These are phyloP conservation scores for Spodoptera exigua DNA, from an alignment of 2,888 invertebrate genomes.

Conservation along the genomic window DNA sequence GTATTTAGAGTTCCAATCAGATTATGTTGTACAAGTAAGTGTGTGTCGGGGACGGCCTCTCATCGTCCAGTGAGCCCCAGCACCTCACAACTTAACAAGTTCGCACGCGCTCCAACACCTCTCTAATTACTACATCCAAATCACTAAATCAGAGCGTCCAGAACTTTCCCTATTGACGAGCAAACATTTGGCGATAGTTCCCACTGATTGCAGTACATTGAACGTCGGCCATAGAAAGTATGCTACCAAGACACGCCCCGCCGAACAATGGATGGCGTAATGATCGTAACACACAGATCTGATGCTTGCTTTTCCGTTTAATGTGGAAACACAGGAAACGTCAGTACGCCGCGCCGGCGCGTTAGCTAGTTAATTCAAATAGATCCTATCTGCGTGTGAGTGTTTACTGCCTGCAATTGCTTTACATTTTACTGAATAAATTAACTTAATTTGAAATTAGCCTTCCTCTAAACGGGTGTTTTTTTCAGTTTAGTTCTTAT, in stretches of 20 bases:
- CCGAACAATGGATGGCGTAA: slow-evolving; percentile 77
- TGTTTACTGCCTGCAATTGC: slow-evolving; percentile 29
- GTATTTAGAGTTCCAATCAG: neutral
- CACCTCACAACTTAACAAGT: slow-evolving; percentile 33
- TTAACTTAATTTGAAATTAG: slow-evolving; percentile 26
- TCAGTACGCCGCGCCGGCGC: slow-evolving; percentile 30
- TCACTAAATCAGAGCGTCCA: slow-evolving; percentile 50
- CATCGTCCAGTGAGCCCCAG: slow-evolving; percentile 26
- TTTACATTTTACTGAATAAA: slow-evolving; percentile 31
- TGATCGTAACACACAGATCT: slow-evolving; percentile 74
- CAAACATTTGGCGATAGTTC: slow-evolving; percentile 68
- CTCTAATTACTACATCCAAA: slow-evolving; percentile 48
- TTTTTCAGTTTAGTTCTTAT: too few species aligned
- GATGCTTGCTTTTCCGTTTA: slow-evolving; percentile 51
- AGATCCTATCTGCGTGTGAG: slow-evolving; percentile 49
- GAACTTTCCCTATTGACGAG: slow-evolving; percentile 59
- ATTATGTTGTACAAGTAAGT: slow-evolving; percentile 26
- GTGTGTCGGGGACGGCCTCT: neutral
- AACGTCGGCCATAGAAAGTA: slow-evolving; percentile 72
- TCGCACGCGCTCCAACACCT: slow-evolving; percentile 37
- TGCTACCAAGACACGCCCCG: slow-evolving; percentile 66
- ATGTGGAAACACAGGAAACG: slow-evolving; percentile 52
- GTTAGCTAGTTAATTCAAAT: slow-evolving; percentile 41
- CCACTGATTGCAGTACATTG: slow-evolving; percentile 66
- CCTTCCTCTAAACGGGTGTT: neutral